Percentiles rank a stretch among this genome's conserved stretches.
Conservation (phyloP, 2,888 invertebrate genomes). For the Plemyria rubiginata region DNA sequence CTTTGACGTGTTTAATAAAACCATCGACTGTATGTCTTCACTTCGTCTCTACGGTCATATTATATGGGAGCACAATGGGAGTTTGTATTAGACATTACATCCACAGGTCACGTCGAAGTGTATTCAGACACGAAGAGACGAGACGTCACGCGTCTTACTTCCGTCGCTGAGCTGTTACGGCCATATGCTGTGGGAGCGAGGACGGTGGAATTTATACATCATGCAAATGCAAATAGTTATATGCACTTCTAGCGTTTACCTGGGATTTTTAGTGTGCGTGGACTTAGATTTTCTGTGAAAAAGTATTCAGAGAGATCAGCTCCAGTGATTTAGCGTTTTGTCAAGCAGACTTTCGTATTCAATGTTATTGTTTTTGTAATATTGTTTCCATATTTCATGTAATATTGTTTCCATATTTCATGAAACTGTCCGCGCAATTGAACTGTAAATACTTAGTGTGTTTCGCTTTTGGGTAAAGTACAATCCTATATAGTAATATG, state of each 20-base stretch:
- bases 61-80: slow-evolving; percentile 46
- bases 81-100: slow-evolving; percentile 57
- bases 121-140: slow-evolving; percentile 61
- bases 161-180: slow-evolving; percentile 69
- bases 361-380: too few species aligned
- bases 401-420: too few species aligned
- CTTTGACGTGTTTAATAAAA: slow-evolving; percentile 38
- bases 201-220: slow-evolving; percentile 38
- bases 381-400: too few species aligned
- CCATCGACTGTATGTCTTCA: slow-evolving; percentile 35
- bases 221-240: slow-evolving; percentile 35
- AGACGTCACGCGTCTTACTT: slow-evolving; percentile 76
- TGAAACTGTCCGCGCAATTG: not conserved
- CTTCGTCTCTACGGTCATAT: slow-evolving; percentile 47
- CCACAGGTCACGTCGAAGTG: slow-evolving; percentile 71
- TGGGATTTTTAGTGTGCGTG: not conserved
- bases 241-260: slow-evolving; percentile 1
- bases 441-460: slow-evolving; percentile 9
- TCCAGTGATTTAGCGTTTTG: not conserved
- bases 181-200: slow-evolving; percentile 52
- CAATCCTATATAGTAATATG: not conserved
- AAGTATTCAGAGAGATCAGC: not conserved
- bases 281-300: not conserved
- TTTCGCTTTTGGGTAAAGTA: slow-evolving; percentile 2
- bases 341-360: too few species aligned